Conservation (phyloP, 2,888 invertebrate genomes). For the Drosophila paracracens region DNA sequence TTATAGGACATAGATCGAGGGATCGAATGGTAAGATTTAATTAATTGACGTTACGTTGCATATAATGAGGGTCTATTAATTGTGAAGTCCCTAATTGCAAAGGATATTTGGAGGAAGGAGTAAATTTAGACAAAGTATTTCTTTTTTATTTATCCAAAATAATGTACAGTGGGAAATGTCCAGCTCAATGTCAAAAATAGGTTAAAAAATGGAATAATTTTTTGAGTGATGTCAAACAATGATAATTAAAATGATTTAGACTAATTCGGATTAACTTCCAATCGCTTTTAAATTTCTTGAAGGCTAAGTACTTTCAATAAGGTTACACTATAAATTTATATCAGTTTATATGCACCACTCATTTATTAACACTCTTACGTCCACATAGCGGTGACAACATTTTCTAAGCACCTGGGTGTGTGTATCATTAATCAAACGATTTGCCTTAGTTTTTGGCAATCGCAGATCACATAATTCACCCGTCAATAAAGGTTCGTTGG, state of each 20-base stretch:
- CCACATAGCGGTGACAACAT: constrained; percentile 24
- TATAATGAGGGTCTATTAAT: constrained; percentile 56
- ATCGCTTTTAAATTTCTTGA: not conserved
- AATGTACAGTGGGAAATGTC: not conserved
- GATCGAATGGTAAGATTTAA: constrained; percentile 32
- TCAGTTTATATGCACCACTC: not conserved
- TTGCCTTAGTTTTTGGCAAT: constrained; percentile 64
- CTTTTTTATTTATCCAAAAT: constrained; percentile 5
- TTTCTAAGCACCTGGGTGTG: constrained; percentile 15
- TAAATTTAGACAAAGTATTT: constrained; percentile 1
- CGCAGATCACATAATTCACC: constrained; percentile 50
- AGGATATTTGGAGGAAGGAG: not conserved
- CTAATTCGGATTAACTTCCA: not conserved
- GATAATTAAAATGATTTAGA: not conserved
- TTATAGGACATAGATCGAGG: constrained; percentile 36
- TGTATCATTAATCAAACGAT: constrained; percentile 68
- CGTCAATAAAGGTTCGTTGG: constrained; percentile 54
- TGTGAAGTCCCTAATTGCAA: constrained; percentile 18
- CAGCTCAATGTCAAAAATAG: not conserved
- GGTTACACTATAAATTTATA: too few species aligned
- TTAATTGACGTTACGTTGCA: constrained; percentile 61
- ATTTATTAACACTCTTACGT: constrained; percentile 12
- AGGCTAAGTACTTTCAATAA: not conserved
- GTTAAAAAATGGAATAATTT: too few species aligned
- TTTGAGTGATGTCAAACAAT: not conserved